These are phyloP conservation scores for Capitella teleta DNA, from an alignment of 1,140 invertebrate species.

Conservation along the genomic window DNA sequence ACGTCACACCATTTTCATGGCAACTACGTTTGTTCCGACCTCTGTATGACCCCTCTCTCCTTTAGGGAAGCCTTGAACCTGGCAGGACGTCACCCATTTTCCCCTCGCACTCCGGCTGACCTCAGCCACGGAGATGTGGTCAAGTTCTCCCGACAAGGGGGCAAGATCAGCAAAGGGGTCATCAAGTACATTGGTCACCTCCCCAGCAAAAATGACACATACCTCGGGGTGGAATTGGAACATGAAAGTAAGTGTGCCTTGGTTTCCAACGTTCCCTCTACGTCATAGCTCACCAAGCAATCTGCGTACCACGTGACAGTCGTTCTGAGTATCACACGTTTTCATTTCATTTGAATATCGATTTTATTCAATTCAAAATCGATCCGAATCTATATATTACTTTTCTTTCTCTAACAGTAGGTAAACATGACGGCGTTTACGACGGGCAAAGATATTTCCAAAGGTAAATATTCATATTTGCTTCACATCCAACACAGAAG, in stretches of 20 bases:
- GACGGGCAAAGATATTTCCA: conserved; percentile 36
- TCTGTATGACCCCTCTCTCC: too few relatives aligned
- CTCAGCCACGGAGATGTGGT: conserved; percentile 33
- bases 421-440: conserved; percentile 41
- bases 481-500: too few relatives aligned
- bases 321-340: background rate
- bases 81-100: conserved; percentile 38
- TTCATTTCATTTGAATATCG: background rate
- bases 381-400: too few relatives aligned
- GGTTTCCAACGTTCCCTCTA: too few relatives aligned
- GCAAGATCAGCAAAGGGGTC: conserved; percentile 35
- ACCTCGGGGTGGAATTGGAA: conserved; percentile 39
- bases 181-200: conserved; percentile 40
- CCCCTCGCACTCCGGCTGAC: conserved; percentile 32
- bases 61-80: too few relatives aligned
- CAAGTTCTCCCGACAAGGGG: conserved; percentile 39
- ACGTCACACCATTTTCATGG: too few relatives aligned
- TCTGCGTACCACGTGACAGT: background rate
- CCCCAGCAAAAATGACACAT: conserved; percentile 33
- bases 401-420: conserved; percentile 38
- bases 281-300: background rate
- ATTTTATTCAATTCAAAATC: background rate
- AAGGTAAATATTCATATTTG: too few relatives aligned
- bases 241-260: conserved; percentile 27
- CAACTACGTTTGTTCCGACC: too few relatives aligned